Conservation (phyloP, 2,113 vertebrate species). For the Channa maculata region DNA sequence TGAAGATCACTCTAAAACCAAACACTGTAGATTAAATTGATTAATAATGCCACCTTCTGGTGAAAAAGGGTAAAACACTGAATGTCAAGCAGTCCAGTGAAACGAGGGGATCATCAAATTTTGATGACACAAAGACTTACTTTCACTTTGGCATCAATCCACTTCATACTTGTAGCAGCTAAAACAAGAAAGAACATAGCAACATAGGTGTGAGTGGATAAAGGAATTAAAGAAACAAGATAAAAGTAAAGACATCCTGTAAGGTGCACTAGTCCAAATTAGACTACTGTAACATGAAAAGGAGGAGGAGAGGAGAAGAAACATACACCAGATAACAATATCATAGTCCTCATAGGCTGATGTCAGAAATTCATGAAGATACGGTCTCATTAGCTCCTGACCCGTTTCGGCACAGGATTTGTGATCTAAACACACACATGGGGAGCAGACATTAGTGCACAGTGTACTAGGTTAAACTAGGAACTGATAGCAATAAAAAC, state of each 20-base stretch:
- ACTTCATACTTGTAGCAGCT: constrained; percentile 99
- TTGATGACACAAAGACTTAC: constrained; percentile 78
- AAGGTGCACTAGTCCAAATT: neutral
- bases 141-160: constrained; percentile 99
- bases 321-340: constrained; percentile 99
- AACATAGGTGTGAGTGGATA: neutral
- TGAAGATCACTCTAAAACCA: neutral
- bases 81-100: too few relatives aligned
- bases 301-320: neutral
- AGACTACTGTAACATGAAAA: neutral
- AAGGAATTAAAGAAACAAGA: neutral
- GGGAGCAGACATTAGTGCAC: neutral
- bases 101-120: too few relatives aligned
- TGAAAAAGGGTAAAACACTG: constrained; percentile 7
- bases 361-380: constrained; percentile 97
- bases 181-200: constrained; percentile 51
- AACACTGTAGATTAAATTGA: constrained; percentile 9
- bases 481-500: neutral
- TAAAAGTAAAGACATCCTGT: neutral
- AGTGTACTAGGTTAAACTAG: neutral
- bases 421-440: constrained; percentile 86
- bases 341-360: constrained; percentile 98
- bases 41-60: constrained; percentile 65
- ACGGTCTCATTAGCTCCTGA: constrained; percentile 97
- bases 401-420: constrained; percentile 99